These are phyloP conservation scores for Terebella lapidaria DNA, from an alignment of 2,888 invertebrate species.

Conservation along the genomic window DNA sequence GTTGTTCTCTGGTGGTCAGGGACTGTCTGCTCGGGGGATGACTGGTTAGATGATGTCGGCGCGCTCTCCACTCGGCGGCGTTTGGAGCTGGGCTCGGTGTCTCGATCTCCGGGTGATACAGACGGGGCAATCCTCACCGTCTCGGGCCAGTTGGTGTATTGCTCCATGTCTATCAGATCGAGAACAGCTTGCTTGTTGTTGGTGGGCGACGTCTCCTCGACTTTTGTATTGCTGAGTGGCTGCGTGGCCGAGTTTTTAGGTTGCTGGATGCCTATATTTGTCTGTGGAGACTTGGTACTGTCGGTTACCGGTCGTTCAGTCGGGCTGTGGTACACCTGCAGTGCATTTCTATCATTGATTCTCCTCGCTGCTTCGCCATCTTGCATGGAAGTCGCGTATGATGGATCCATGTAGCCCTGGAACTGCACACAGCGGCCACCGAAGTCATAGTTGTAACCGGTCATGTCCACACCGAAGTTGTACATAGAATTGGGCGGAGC, in stretches of 20 bases:
- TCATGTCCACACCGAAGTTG: not conserved
- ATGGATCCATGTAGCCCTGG: not conserved
- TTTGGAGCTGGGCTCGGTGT: not conserved
- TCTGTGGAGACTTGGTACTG: not conserved
- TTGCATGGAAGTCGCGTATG: not conserved
- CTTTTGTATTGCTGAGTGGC: too few relatives aligned
- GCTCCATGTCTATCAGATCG: not conserved
- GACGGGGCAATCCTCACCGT: too few relatives aligned
- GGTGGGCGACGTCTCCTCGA: not conserved
- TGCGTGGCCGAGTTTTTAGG: not conserved
- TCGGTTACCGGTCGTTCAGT: not conserved
- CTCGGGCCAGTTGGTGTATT: not conserved
- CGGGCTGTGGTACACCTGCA: too few relatives aligned
- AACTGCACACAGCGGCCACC: not conserved
- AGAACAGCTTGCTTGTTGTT: not conserved
- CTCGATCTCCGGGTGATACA: too few relatives aligned
- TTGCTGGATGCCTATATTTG: not conserved
- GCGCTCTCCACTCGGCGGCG: not conserved
- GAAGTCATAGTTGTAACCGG: not conserved
- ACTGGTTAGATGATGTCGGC: not conserved
- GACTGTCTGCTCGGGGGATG: constrained; percentile 10
- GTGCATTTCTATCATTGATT: not conserved
- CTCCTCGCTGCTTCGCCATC: not conserved
- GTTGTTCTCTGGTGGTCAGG: not conserved
- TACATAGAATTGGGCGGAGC: not conserved